Conservation (phyloP, 2,797 vertebrate species). For the Oreochromis grahami region DNA sequence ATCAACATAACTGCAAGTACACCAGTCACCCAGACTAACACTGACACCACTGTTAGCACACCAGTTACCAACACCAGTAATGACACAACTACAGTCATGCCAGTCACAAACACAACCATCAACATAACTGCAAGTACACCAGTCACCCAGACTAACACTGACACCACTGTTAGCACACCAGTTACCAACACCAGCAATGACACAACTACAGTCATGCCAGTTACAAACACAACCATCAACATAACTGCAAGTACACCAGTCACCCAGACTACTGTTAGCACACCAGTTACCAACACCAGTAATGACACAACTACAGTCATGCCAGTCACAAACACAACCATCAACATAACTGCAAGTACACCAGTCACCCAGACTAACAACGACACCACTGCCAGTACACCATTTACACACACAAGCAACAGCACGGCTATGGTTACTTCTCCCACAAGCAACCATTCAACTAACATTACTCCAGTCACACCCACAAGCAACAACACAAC, state of each 20-base stretch:
- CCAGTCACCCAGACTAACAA: neutral
- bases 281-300: rapidly evolving
- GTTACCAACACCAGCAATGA: too few relatives aligned
- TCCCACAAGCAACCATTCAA: neutral
- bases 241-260: neutral
- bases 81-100: too few relatives aligned
- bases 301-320: rapidly evolving
- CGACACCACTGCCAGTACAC: neutral
- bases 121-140: too few relatives aligned
- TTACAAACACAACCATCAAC: too few relatives aligned
- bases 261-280: neutral
- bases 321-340: rapidly evolving
- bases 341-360: neutral
- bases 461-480: neutral
- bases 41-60: neutral
- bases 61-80: rapidly evolving
- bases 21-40: neutral
- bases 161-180: rapidly evolving
- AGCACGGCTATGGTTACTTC: neutral
- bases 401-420: neutral
- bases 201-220: too few relatives aligned
- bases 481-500: neutral
- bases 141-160: rapidly evolving
- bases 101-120: too few relatives aligned
- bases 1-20: rapidly evolving